Conservation (phyloP, 2,113 vertebrate species). For the Oceanites oceanicus region DNA sequence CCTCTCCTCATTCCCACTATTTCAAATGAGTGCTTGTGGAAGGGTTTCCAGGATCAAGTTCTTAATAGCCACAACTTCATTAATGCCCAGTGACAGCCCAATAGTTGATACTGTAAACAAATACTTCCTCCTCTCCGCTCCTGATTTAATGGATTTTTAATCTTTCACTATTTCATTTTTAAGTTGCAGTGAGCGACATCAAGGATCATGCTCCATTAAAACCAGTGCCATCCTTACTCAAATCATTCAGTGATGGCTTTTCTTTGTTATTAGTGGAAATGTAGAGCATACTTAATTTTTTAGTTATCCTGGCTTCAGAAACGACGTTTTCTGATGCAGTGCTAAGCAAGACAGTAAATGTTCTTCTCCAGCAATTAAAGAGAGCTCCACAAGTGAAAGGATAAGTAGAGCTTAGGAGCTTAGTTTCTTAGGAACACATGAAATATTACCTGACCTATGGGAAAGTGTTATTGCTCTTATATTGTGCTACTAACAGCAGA, state of each 20-base stretch:
- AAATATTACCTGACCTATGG: slow-evolving; percentile 6
- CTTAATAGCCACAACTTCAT: slow-evolving; percentile 37
- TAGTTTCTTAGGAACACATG: neutral
- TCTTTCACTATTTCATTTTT: neutral
- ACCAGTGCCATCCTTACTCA: neutral
- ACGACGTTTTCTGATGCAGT: neutral
- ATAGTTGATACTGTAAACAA: slow-evolving; percentile 44
- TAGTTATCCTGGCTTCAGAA: neutral
- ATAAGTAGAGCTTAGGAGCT: neutral
- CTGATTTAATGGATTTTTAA: neutral
- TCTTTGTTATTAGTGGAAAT: neutral
- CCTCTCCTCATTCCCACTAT: neutral
- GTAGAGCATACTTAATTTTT: neutral
- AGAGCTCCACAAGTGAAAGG: neutral
- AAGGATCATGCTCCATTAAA: neutral
- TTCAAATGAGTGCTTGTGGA: neutral
- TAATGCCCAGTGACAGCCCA: slow-evolving; percentile 24
- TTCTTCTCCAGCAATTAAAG: neutral
- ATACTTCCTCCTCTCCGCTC: neutral
- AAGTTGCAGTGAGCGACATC: neutral
- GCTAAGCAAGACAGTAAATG: neutral
- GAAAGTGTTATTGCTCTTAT: neutral
- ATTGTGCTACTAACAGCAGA: slow-evolving; percentile 5
- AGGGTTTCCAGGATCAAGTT: slow-evolving; percentile 51
- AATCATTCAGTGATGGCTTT: neutral